phyloP scores from a whole-genome alignment of 2,113 vertebrate genomes.

The Halichoeres trimaculatus region DNA sequence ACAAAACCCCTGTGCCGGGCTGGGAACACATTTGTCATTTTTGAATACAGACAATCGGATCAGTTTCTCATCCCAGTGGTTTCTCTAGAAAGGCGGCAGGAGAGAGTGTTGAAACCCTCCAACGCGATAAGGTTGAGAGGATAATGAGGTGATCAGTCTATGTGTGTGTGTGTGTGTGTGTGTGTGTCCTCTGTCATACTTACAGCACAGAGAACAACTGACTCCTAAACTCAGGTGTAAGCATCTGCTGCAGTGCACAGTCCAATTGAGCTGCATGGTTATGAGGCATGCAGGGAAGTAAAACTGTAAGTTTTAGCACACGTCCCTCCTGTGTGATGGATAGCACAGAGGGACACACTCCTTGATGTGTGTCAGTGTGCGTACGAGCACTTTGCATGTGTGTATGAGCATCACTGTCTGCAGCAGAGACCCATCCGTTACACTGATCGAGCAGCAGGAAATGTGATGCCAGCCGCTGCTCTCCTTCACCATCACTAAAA shows the following conservation, averaged over 20 bases:
- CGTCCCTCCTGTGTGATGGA: conserved; percentile 36
- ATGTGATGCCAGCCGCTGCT: conserved; percentile 14
- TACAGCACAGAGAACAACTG: conserved; percentile 14
- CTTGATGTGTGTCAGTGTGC: conserved; percentile 12
- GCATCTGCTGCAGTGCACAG: conserved; percentile 20
- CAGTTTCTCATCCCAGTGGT: conserved; percentile 30
- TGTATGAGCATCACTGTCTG: conserved; percentile 19
- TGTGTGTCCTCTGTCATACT: conserved; percentile 18
- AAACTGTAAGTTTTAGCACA: conserved; percentile 12
- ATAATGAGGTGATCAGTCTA: conserved; percentile 23
- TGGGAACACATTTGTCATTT: conserved; percentile 47
- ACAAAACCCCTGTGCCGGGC: conserved; percentile 7
- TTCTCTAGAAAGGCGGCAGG: conserved; percentile 24
- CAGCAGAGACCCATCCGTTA: conserved; percentile 32
- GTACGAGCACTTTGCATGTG: conserved; percentile 3
- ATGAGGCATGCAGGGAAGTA: conserved; percentile 22
- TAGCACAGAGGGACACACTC: conserved; percentile 5
- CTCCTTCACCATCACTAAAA: conserved; percentile 28
- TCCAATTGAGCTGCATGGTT: conserved; percentile 31
- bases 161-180: conserved; percentile 11
- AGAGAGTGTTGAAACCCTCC: conserved; percentile 30
- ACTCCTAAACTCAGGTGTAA: conserved; percentile 25
- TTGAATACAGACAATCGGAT: conserved; percentile 33
- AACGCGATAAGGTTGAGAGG: neutral
- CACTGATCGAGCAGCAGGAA: conserved; percentile 45